These are phyloP conservation scores for Nannobrachium achirus DNA, from an alignment of 2,113 vertebrate species.

Conservation along the genomic window DNA sequence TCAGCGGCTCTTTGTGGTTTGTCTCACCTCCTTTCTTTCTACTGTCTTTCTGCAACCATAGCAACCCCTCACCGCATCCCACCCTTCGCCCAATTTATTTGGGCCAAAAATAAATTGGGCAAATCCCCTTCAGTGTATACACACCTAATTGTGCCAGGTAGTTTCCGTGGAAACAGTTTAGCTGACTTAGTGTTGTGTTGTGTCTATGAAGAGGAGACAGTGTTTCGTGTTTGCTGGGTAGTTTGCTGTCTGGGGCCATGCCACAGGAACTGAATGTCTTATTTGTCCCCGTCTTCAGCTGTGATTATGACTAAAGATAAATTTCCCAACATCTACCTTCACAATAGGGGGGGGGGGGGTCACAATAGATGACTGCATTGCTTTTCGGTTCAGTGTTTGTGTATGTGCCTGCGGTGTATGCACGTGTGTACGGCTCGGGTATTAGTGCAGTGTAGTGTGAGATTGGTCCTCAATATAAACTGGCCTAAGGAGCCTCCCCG, in stretches of 20 bases:
- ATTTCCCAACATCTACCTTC: too few relatives aligned
- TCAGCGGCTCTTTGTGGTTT: conserved; percentile 30
- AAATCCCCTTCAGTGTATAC: conserved; percentile 38
- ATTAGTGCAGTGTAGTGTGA: neutral
- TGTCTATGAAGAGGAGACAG: conserved; percentile 11
- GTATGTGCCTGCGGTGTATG: neutral
- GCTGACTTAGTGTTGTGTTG: conserved; percentile 4
- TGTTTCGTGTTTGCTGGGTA: conserved; percentile 44
- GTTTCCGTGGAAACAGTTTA: conserved; percentile 53
- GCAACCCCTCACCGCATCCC: too few relatives aligned
- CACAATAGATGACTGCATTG: too few relatives aligned
- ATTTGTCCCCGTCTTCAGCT: neutral
- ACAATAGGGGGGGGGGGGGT: too few relatives aligned
- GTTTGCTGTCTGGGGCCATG: conserved; percentile 3
- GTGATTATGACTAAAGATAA: too few relatives aligned
- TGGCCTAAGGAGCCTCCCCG: neutral
- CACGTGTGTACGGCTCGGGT: neutral
- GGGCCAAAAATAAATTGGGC: neutral
- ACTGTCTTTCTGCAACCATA: neutral
- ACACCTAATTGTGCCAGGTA: conserved; percentile 17
- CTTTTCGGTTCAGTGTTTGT: too few relatives aligned
- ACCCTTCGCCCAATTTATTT: too few relatives aligned
- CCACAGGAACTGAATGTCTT: conserved; percentile 16
- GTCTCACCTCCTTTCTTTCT: conserved; percentile 11
- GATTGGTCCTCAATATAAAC: neutral